A percentile compares a stretch with the other conserved stretches of the same genome.
Evolutionary conservation across 30 jellyfish, hydroid and myxozoan species (phyloP).

Genomic region (Hydra vulgaris): DNA sequence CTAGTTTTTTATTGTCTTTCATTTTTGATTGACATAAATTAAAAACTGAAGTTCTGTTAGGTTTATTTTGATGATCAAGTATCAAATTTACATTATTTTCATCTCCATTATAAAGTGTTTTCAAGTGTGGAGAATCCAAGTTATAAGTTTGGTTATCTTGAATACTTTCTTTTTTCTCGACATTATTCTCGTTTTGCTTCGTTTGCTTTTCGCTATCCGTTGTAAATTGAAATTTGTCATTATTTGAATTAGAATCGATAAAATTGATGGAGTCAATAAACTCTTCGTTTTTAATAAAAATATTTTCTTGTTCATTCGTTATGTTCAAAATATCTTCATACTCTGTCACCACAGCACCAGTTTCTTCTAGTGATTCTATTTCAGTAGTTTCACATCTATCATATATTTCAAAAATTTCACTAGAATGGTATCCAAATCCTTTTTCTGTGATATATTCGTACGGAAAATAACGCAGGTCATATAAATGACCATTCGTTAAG

Average conservation of each 20-base stretch:
- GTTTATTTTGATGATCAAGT: no score
- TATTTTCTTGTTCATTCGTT: neutral
- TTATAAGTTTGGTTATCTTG: no score
- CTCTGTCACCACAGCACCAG: constrained; percentile 19
- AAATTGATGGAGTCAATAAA: neutral
- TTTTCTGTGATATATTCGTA: neutral
- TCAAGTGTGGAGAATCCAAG: no score
- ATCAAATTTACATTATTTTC: no score
- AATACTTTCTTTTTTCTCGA: neutral
- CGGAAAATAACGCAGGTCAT: neutral
- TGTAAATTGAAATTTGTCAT: neutral
- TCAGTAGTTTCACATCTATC: constrained; percentile 5
- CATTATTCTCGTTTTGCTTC: no score
- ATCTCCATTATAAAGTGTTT: no score
- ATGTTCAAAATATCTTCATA: constrained; percentile 4
- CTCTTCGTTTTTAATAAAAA: constrained; percentile 3
- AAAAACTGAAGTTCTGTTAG: no score
- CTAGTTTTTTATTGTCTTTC: no score
- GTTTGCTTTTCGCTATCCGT: neutral
- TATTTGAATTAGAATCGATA: neutral
- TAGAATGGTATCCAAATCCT: neutral
- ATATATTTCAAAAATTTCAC: constrained; percentile 6
- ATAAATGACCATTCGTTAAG: neutral
- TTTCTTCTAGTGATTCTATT: constrained; percentile 12
- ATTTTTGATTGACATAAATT: no score